Evolutionary conservation across 2,888 invertebrate species (phyloP).

Genomic region (Bugula neritina): DNA sequence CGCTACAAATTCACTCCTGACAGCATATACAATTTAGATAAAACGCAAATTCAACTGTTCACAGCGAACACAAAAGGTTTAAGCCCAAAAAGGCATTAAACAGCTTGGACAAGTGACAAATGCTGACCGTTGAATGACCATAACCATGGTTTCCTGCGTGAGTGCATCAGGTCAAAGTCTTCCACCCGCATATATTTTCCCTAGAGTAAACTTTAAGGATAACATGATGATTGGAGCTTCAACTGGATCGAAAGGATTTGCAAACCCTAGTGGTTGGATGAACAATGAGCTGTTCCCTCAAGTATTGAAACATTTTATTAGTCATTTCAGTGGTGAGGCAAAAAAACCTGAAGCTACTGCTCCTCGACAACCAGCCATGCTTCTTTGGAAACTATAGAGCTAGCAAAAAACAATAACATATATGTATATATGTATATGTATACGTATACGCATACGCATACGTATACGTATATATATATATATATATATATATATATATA

Average conservation of each 20-base stretch:
- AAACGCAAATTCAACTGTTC: no score
- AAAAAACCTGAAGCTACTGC: slow-evolving; percentile 35
- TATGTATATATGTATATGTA: no score
- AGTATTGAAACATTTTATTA: slow-evolving; percentile 38
- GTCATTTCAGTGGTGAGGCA: slow-evolving; percentile 34
- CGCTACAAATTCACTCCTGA: slow-evolving; percentile 28
- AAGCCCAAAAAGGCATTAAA: slow-evolving; percentile 19
- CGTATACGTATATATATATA: no score
- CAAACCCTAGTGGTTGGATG: slow-evolving; percentile 28
- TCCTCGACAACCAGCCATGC: slow-evolving; percentile 39
- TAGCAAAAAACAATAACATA: slow-evolving; percentile 43
- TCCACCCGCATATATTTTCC: slow-evolving; percentile 29
- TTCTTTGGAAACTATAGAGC: slow-evolving; percentile 35
- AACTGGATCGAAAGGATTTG: slow-evolving; percentile 27
- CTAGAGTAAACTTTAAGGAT: slow-evolving; percentile 28
- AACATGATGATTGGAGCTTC: slow-evolving; percentile 23
- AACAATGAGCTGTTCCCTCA: not conserved
- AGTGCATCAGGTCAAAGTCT: slow-evolving; percentile 27
- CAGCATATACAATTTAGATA: slow-evolving; percentile 29
- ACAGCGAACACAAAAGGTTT: no score
- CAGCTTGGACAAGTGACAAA: slow-evolving; percentile 27
- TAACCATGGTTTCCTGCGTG: slow-evolving; percentile 26
- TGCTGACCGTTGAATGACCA: slow-evolving; percentile 26
- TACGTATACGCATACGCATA: no score
- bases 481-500: no score